Evolutionary conservation across 1,140 invertebrate species (phyloP), one percentile per base, ranked within the genome.

Genomic region (Papilio helenus): DNA sequence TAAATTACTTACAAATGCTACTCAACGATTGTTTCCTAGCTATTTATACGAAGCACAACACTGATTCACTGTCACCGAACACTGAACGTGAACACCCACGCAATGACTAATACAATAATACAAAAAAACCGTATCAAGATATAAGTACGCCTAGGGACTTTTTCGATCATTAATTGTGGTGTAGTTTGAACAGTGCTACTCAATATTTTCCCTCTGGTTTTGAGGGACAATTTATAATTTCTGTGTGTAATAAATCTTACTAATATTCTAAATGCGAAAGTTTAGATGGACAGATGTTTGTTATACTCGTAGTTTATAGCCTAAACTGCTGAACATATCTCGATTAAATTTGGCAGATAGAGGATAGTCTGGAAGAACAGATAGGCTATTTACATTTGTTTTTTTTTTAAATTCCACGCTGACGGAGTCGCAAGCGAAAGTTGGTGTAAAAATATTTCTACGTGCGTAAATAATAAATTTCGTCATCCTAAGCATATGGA

Each of bases 21-120:
- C 80, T 82, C 72, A 29, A 61, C 76, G 72, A 84, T 84, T 84
- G 81, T 84, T 44, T 82, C 20, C 61, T 29, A 68, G 8, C 79
- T 84, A 84, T 84, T 84, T 80, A 79, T 83, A 81, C 39, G 58
- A 79, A 79, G 51, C 78, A 58, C 79, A 39, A 76, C 79, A 76
- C 82, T 84, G 79, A 82, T 84, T 84, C 81, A 84, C 79, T 83
- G 81, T 76, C 82, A 82, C 79, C 29, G 72, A 68, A 26, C 23
- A 68, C 61, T 61, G 58, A 34, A 29, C 61, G 26, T 68, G 14
- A 68, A 29, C 58, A 14, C 61, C 61, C 61, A 68, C 61, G 61
- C 61, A 14, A 68, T 68, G 61, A 68, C 23, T 68, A 29, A 68
- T 23, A n/a, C 61, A 68, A 29, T n/a, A 29, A 68, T 9, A 61